phyloP scores from a whole-genome alignment of 1,140 invertebrate genomes.

The Dinoponera quadriceps region DNA sequence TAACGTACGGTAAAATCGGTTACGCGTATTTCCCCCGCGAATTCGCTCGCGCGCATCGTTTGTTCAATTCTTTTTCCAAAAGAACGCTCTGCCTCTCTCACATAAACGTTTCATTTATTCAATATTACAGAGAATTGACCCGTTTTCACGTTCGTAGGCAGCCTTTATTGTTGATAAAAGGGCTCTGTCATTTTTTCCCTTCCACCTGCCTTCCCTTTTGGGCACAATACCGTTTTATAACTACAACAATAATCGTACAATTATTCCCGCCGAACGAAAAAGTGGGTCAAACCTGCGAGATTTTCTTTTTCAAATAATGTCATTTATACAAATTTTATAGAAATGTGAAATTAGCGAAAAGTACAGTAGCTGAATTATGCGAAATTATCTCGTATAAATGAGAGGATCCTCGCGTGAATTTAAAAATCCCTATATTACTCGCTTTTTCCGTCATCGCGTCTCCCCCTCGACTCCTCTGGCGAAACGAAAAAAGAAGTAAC shows the following conservation, averaged over 20 bases:
- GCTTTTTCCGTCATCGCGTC: too few species aligned
- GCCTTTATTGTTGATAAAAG: slow-evolving; percentile 23
- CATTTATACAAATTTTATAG: background rate
- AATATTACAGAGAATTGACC: slow-evolving; percentile 19
- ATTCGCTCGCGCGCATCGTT: too few species aligned
- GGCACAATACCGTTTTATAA: slow-evolving; percentile 19
- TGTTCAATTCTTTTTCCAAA: too few species aligned
- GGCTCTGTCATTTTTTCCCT: background rate
- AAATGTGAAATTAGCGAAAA: slow-evolving; percentile 15
- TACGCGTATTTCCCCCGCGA: too few species aligned
- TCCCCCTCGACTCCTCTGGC: too few species aligned
- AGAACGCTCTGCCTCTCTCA: background rate
- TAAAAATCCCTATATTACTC: too few species aligned
- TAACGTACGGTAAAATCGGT: too few species aligned
- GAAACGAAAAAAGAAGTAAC: too few species aligned
- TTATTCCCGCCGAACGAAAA: slow-evolving; percentile 22
- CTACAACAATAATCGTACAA: slow-evolving; percentile 26
- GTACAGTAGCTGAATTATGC: background rate
- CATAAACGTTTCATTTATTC: slow-evolving; percentile 36
- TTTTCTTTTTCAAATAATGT: background rate
- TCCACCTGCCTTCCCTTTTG: too few species aligned
- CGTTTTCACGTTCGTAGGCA: background rate
- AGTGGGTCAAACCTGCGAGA: background rate
- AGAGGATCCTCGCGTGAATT: too few species aligned
- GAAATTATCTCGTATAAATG: background rate